Evolutionary conservation across 2,888 invertebrate genomes (phyloP), one percentile per base, ranked within the genome.

Genomic region (Oithona nana): DNA sequence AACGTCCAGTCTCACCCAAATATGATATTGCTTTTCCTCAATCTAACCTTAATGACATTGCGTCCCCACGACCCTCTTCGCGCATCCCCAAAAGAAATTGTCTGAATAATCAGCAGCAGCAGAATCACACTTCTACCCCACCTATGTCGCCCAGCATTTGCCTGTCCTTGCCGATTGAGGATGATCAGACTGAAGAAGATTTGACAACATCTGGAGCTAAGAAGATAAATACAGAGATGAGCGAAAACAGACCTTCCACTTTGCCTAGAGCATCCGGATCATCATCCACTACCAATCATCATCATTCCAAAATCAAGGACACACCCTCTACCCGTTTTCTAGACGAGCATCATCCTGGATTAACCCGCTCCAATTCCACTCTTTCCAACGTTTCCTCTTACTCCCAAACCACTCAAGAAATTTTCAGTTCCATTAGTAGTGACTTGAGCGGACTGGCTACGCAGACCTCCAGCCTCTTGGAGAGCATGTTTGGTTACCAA

Each of bases 401-500:
- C 28, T 59, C 59, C 8, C 22, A 22, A 11, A 48, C 69, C 68
- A 30, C 69, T 69, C 31, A 74, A 71, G 84, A 87, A 75, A 86
- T 93, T 77, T 84, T 94, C 75, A 83, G 89, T 65, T 84, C 88
- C 70, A 86, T 95, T 71, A 88, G 89, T 70, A 88, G 83, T 30
- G 94, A 95, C 72, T 78, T 95, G 62, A 92, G 90, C 71, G 90
- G 90, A 6, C 80, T 92, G 57, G 92, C 94, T 24, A 86, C 89
- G 1, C 89, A 93, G 66, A 93, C 92, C 0, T 83, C 88, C 20
- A 90, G 83, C 72, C 92, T 94, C 82, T 88, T 95, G 71, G 89
- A 89, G 63, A 94, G 90, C 72, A 80, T 95, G 68, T 93, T 95
- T 73, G 89, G 93, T 72, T 78, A 74, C 16, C 39, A 39, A 39